Conservation (phyloP, 2,797 vertebrate genomes). For the Sebastiscus albofasciatus region DNA sequence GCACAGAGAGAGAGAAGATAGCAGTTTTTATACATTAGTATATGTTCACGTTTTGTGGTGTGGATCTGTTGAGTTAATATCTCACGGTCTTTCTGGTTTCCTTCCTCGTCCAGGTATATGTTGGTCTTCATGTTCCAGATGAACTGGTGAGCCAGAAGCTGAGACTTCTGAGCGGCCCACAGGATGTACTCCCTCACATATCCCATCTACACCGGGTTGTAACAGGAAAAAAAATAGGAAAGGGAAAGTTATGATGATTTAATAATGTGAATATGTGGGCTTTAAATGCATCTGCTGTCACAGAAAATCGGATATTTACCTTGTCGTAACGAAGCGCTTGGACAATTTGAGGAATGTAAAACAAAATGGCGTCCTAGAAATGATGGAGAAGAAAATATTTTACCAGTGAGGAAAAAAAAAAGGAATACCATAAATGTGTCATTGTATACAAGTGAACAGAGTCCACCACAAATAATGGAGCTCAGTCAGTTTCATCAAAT, state of each 20-base stretch:
- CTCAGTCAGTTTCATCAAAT: background rate
- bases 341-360: slow-evolving; percentile 98
- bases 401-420: background rate
- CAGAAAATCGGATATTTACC: slow-evolving; percentile 72
- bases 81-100: slow-evolving; percentile 94
- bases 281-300: background rate
- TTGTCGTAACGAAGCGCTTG: slow-evolving; percentile 97
- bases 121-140: slow-evolving; percentile 99
- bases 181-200: slow-evolving; percentile 97
- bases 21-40: background rate
- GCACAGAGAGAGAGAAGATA: background rate
- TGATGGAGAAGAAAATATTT: background rate
- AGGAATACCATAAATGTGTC: background rate
- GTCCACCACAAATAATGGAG: background rate
- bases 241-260: background rate
- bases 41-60: no score
- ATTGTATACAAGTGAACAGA: background rate
- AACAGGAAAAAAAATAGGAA: background rate
- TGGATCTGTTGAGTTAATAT: background rate
- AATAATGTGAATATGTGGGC: background rate
- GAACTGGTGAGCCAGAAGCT: slow-evolving; percentile 96
- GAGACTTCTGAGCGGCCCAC: slow-evolving; percentile 95
- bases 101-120: slow-evolving; percentile 94
- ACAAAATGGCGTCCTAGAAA: slow-evolving; percentile 94
- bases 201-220: slow-evolving; percentile 87